Base-by-base conservation (phyloP, 1,140 invertebrate genomes). In the Drosophila ironensis region DNA sequence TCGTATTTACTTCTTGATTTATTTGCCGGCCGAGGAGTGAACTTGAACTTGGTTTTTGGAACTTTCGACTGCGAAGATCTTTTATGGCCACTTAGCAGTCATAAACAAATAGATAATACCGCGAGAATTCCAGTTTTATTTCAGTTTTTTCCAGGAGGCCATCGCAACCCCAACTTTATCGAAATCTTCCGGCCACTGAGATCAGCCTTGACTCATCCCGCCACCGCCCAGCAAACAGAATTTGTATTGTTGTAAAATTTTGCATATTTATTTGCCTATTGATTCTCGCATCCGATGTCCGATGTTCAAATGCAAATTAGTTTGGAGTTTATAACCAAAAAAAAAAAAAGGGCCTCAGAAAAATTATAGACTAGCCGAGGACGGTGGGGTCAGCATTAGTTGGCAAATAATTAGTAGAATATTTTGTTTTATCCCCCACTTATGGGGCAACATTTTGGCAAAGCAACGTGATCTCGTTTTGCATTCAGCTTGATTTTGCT, bases 201-300 rank as follows among this genome's bases (percentile, higher is more conserved):
- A 44, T 42, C 59, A 64, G n/a, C 24, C 30, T 30, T 6, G 12
- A 40, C 25, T 30, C 30, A 45, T 59, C 52, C 59, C 40, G 22
- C 30, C 30, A 12, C 14, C 19, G 53, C 38, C 16, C 44, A 68
- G 27, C 22, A 20, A 40, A 44, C 22, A 25, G n/a, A 27, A 11
- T 38, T 17, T 5, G n/a, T 35, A 66, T 51, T 53, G 59, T 42
- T 82, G 72, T 81, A 82, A 82, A 61, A 44, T 28, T 63, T 75
- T 63, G 67, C 54, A 60, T 80, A 80, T 81, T 33, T 64, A 60
- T 84, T 77, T 82, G 52, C 24, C 68, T 77, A 72, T 82, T 77
- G 57, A 76, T 63, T 72, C 60, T 40, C 30, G n/a, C 35, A 44
- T 56, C 37, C 22, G 0, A 24, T 17, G 17, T 17, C n/a, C 42